phyloP scores from a whole-genome alignment of 2,797 vertebrate species.

The Ispidina lecontei region DNA sequence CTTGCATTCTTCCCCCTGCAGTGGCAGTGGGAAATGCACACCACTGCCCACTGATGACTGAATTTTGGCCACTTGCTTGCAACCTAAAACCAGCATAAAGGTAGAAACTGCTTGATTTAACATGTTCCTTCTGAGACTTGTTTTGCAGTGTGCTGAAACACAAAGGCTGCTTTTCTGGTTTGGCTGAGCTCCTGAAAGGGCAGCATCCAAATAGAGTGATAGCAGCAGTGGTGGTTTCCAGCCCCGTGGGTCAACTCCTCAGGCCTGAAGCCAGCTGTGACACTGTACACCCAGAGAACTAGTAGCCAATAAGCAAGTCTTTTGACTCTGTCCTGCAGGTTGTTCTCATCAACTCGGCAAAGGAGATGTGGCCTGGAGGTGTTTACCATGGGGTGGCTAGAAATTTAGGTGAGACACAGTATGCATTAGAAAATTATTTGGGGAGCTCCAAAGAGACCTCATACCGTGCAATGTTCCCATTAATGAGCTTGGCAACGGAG shows the following conservation, averaged over 20 bases:
- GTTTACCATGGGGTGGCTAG: background rate
- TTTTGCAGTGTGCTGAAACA: background rate
- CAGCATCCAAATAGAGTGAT: background rate
- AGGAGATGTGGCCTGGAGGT: background rate
- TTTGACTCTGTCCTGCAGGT: background rate
- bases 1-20: background rate
- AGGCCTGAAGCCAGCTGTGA: background rate
- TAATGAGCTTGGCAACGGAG: background rate
- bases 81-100: background rate
- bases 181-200: background rate
- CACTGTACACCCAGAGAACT: background rate
- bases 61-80: background rate
- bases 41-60: background rate
- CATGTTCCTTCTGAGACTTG: background rate
- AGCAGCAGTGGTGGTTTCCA: background rate
- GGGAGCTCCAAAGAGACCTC: background rate
- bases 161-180: conserved; percentile 8
- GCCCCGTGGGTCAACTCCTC: background rate
- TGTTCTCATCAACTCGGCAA: background rate
- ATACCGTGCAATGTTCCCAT: background rate
- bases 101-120: background rate
- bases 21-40: background rate
- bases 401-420: background rate
- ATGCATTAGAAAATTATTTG: background rate
- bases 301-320: background rate